Percentiles rank a stretch among this genome's conserved stretches.
Evolutionary conservation across 2,888 invertebrate species (phyloP).

Genomic region (Ischnus inquisitorius): DNA sequence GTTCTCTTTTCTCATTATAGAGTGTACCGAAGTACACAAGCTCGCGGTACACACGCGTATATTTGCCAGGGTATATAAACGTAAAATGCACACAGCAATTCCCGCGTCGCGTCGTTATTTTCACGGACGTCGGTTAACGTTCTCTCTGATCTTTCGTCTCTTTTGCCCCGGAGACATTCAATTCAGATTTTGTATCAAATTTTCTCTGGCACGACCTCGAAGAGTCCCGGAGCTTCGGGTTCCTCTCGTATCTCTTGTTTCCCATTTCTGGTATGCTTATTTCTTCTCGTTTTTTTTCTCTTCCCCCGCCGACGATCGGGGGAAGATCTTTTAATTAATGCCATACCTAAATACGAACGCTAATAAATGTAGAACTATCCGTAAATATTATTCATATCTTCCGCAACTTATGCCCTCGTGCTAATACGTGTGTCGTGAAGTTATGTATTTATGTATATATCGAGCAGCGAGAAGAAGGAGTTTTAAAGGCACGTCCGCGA

Average conservation of each 20-base stretch:
- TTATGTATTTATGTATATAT: slow-evolving; percentile 27
- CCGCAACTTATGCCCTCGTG: background rate
- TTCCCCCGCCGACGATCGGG: background rate
- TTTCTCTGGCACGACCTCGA: background rate
- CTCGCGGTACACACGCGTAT: background rate
- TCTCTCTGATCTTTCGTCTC: slow-evolving; percentile 43
- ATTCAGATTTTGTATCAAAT: slow-evolving; percentile 60
- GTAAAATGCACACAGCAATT: slow-evolving; percentile 10
- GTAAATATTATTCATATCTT: slow-evolving; percentile 2
- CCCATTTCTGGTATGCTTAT: background rate
- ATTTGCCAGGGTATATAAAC: slow-evolving; percentile 13
- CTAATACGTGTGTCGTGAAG: background rate
- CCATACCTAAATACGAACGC: background rate
- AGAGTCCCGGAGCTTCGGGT: background rate
- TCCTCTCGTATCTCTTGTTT: background rate
- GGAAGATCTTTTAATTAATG: background rate
- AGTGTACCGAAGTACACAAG: background rate
- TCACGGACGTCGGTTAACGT: slow-evolving; percentile 38
- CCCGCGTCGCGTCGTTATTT: slow-evolving; percentile 35
- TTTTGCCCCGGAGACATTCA: slow-evolving; percentile 58
- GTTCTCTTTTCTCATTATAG: slow-evolving; percentile 45
- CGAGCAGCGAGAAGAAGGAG: background rate
- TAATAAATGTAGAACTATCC: background rate
- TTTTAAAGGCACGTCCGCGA: slow-evolving; percentile 40
- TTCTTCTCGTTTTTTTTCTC: background rate